These are phyloP conservation scores for Lutjanus erythropterus DNA, from an alignment of 2,113 vertebrate species.

Conservation along the genomic window DNA sequence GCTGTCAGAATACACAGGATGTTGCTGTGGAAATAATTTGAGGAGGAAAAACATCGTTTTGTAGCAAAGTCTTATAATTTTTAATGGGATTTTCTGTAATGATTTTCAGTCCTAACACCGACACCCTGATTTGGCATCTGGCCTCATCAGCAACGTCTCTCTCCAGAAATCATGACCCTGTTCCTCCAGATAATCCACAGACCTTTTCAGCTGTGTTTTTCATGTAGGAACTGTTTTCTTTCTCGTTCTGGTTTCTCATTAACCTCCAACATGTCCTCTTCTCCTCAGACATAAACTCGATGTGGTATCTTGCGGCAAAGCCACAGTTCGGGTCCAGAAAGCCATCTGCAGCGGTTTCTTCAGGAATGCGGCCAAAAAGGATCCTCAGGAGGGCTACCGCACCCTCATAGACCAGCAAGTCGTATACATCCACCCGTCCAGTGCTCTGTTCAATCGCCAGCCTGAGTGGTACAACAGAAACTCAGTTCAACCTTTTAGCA, in stretches of 20 bases:
- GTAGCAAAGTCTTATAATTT: too few relatives aligned
- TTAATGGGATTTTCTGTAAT: too few relatives aligned
- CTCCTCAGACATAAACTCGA: slow-evolving; percentile 92
- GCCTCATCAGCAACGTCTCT: too few relatives aligned
- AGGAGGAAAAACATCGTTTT: too few relatives aligned
- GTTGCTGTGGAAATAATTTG: too few relatives aligned
- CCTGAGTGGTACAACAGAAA: slow-evolving; percentile 91
- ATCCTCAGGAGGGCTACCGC: slow-evolving; percentile 92
- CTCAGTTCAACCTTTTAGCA: background rate
- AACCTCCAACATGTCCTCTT: background rate
- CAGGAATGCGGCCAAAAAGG: slow-evolving; percentile 93
- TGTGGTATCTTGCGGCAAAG: slow-evolving; percentile 93
- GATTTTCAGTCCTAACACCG: too few relatives aligned
- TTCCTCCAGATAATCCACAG: too few relatives aligned
- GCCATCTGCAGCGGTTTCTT: slow-evolving; percentile 97
- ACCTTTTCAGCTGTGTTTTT: too few relatives aligned
- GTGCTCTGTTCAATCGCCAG: slow-evolving; percentile 97
- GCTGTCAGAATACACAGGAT: too few relatives aligned
- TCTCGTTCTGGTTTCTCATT: background rate
- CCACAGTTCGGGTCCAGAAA: slow-evolving; percentile 92
- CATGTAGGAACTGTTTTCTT: too few relatives aligned
- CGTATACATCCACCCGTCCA: slow-evolving; percentile 98
- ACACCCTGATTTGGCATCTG: too few relatives aligned
- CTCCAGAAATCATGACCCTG: too few relatives aligned
- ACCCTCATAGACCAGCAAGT: slow-evolving; percentile 96